Conservation (phyloP, 2,797 vertebrate species). For the Bovichtus diacanthus region DNA sequence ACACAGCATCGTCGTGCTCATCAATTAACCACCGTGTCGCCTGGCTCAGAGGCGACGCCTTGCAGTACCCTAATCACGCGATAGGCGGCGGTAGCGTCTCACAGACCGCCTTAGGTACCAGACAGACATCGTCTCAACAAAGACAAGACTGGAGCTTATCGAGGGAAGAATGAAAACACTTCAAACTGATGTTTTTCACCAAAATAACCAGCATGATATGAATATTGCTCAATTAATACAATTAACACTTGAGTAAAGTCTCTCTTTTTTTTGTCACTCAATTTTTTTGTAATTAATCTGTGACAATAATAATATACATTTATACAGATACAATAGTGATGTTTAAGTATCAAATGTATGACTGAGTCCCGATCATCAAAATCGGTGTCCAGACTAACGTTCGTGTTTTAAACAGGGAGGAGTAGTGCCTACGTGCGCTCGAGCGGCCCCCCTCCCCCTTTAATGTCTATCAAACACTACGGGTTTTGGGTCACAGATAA, state of each 20-base stretch:
- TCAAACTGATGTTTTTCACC: not conserved
- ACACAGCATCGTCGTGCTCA: conserved; percentile 73
- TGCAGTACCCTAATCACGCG: conserved; percentile 74
- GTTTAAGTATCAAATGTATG: not conserved
- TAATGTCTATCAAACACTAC: conserved; percentile 51
- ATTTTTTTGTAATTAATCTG: not conserved
- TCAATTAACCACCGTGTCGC: conserved; percentile 81
- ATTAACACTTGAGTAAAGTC: not conserved
- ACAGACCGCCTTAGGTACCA: conserved; percentile 52
- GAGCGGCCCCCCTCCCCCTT: conserved; percentile 52
- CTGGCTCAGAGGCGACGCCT: conserved; percentile 85
- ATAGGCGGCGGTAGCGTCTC: conserved; percentile 76
- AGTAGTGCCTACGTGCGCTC: conserved; percentile 75
- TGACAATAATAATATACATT: conserved; percentile 11
- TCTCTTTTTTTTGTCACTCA: not conserved
- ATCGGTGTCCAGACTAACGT: conserved; percentile 22
- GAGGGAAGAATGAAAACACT: conserved; percentile 37
- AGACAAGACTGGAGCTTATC: conserved; percentile 70
- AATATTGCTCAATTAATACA: not conserved
- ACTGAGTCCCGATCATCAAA: not conserved
- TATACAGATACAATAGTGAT: not conserved
- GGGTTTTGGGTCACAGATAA: conserved; percentile 44
- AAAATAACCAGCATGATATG: not conserved
- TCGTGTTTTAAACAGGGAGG: conserved; percentile 46
- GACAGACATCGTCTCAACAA: conserved; percentile 81